These are phyloP conservation scores for Tetanocera ferruginea DNA, from an alignment of 2,888 invertebrate species.

Conservation along the genomic window DNA sequence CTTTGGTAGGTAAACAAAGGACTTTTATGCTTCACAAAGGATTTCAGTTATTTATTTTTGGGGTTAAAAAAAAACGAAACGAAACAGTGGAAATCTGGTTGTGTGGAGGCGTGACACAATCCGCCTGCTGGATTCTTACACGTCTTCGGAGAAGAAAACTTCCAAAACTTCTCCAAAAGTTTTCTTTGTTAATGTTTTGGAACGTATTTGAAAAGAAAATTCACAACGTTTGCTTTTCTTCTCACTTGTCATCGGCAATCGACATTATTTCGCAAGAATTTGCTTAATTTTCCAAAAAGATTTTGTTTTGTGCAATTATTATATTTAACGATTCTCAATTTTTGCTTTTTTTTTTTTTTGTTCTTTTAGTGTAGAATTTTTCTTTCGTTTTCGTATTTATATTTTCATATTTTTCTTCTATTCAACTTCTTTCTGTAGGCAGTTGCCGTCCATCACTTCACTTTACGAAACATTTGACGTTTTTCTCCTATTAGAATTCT, in stretches of 20 bases:
- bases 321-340: not conserved
- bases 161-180: not conserved
- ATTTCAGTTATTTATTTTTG: not conserved
- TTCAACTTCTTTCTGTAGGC: constrained; percentile 6
- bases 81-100: not conserved
- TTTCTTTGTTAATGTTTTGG: not conserved
- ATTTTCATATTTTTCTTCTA: constrained; percentile 28
- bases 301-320: constrained; percentile 3
- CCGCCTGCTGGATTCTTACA: constrained; percentile 6
- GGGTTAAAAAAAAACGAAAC: not conserved
- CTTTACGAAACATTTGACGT: constrained; percentile 2
- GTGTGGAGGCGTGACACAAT: not conserved
- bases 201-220: not conserved
- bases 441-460: constrained; percentile 2
- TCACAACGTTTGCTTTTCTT: not conserved
- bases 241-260: not conserved
- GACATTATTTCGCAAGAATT: not conserved
- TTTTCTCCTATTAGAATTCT: not conserved
- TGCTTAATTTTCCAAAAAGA: not conserved
- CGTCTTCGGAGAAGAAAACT: not conserved
- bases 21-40: constrained; percentile 8
- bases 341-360: not conserved
- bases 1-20: not conserved
- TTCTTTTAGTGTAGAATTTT: constrained; percentile 23
- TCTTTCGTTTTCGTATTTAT: constrained; percentile 27